phyloP scores from a whole-genome alignment of 2,113 vertebrate species.

The Crocuta crocuta region DNA sequence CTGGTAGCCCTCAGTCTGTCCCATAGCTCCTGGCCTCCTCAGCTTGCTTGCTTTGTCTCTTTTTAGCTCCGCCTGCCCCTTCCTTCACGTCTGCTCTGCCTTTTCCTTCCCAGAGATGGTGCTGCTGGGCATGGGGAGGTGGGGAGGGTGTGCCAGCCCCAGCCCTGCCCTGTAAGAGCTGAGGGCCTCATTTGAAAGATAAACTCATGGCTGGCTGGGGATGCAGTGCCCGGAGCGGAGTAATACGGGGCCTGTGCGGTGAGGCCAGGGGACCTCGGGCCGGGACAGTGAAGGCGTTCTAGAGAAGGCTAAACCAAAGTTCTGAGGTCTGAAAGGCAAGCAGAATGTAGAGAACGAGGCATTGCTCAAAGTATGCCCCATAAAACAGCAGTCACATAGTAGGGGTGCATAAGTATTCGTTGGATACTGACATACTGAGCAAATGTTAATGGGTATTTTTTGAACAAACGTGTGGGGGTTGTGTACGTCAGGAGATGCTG shows the following conservation, averaged over 20 bases:
- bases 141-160: neutral
- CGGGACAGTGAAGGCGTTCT: neutral
- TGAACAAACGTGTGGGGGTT: neutral
- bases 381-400: neutral
- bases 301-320: neutral
- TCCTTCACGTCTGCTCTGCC: neutral
- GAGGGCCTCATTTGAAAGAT: neutral
- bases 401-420: neutral
- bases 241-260: neutral
- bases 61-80: neutral
- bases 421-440: neutral
- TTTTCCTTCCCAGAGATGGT: neutral
- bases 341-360: neutral
- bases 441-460: neutral
- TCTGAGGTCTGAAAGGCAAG: neutral
- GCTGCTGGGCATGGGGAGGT: neutral
- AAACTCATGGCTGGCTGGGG: neutral
- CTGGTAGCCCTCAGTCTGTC: neutral
- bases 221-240: neutral
- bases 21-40: neutral
- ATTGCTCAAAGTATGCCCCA: neutral
- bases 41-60: neutral
- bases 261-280: neutral
- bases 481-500: neutral
- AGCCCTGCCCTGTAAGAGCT: neutral